phyloP scores from a whole-genome alignment of 2,888 invertebrate genomes.

The Pristionchus maxplancki region DNA sequence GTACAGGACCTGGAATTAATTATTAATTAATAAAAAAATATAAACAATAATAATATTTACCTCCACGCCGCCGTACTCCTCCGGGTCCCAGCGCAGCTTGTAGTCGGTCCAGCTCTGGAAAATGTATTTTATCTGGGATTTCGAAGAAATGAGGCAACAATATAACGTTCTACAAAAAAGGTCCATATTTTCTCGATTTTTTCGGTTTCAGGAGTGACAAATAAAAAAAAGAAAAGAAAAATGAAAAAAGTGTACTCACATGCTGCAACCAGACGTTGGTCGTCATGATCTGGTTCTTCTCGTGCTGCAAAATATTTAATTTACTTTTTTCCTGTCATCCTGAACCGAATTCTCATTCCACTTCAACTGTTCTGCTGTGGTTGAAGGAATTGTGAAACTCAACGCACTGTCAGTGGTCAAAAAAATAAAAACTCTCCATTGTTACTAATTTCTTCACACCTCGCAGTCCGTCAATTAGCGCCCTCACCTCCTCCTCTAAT shows the following conservation, averaged over 20 bases:
- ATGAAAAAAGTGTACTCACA: slow-evolving; percentile 61
- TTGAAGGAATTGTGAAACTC: background rate
- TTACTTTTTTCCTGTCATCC: background rate
- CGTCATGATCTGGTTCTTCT: slow-evolving; percentile 77
- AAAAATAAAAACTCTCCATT: background rate
- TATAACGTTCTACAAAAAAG: too few relatives aligned
- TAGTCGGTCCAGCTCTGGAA: slow-evolving; percentile 77
- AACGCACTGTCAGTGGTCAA: background rate
- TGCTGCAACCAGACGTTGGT: slow-evolving; percentile 78
- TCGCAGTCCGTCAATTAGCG: background rate
- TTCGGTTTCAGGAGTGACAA: too few relatives aligned
- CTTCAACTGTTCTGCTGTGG: too few relatives aligned
- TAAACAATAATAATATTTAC: slow-evolving; percentile 45
- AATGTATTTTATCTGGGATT: too few relatives aligned
- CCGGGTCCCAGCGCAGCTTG: slow-evolving; percentile 77
- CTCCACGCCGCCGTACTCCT: slow-evolving; percentile 78
- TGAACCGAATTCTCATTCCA: background rate
- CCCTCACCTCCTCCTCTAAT: background rate
- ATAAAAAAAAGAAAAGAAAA: background rate
- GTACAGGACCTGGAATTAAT: slow-evolving; percentile 67
- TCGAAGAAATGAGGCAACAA: too few relatives aligned
- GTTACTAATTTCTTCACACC: background rate
- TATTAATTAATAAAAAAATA: background rate
- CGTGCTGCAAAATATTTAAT: slow-evolving; percentile 83
- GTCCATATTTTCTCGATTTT: too few relatives aligned